phyloP scores from a whole-genome alignment of 2,797 vertebrate genomes.

The Tokudaia muenninki region DNA sequence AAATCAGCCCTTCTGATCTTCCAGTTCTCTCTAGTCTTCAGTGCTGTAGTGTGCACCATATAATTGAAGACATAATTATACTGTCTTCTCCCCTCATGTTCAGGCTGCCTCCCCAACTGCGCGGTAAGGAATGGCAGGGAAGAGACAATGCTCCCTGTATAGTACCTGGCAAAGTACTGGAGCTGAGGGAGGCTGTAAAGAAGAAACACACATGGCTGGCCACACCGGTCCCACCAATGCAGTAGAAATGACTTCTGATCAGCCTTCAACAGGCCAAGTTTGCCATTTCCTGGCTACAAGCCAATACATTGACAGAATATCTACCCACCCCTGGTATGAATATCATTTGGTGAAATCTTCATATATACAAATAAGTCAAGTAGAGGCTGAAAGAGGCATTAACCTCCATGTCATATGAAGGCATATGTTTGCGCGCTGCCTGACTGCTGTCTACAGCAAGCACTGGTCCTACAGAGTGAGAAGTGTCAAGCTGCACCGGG shows the following conservation, averaged over 20 bases:
- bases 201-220: not conserved
- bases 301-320: not conserved
- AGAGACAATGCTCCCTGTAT: not conserved
- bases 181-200: not conserved
- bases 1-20: conserved; percentile 32
- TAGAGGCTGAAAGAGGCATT: not conserved
- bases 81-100: conserved; percentile 25
- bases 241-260: not conserved
- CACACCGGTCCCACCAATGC: not conserved
- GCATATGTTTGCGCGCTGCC: not conserved
- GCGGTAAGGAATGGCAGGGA: not conserved
- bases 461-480: not conserved
- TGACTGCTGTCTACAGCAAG: not conserved
- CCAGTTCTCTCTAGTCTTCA: conserved; percentile 15
- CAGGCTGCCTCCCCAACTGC: conserved; percentile 52
- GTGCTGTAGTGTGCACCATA: not conserved
- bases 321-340: not conserved
- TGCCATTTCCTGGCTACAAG: not conserved
- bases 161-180: not conserved
- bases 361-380: not conserved
- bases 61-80: conserved; percentile 52
- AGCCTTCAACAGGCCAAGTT: conserved; percentile 2
- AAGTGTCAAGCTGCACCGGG: not conserved
- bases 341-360: conserved; percentile 30
- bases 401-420: not conserved